These are phyloP conservation scores for Drosophila meridiana DNA, from an alignment of 2,888 invertebrate genomes.

Conservation along the genomic window DNA sequence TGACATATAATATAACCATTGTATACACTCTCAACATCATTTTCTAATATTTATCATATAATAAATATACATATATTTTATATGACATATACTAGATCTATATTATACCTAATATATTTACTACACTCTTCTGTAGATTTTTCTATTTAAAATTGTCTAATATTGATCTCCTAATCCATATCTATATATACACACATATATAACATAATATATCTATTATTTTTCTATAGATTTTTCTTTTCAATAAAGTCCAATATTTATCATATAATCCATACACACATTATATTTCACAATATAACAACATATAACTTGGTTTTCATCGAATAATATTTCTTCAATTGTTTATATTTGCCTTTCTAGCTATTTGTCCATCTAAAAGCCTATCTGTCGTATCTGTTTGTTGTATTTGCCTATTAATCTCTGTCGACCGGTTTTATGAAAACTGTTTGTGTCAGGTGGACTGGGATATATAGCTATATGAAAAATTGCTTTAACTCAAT, in stretches of 20 bases:
- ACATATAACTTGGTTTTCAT: background rate
- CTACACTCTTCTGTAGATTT: too few relatives aligned
- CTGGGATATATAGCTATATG: constrained; percentile 17
- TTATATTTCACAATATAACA: background rate
- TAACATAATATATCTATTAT: too few relatives aligned
- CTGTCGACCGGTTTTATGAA: constrained; percentile 46
- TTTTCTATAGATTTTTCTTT: background rate
- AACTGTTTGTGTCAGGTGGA: constrained; percentile 36
- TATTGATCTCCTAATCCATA: too few relatives aligned
- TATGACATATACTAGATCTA: background rate
- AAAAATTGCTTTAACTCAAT: constrained; percentile 26
- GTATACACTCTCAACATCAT: too few relatives aligned
- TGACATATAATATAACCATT: too few relatives aligned
- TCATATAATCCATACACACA: background rate
- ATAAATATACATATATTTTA: background rate
- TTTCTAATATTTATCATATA: too few relatives aligned
- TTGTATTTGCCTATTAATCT: constrained; percentile 22
- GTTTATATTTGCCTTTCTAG: background rate
- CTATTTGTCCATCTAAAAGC: constrained; percentile 8
- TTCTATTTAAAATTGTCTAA: too few relatives aligned
- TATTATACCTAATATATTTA: too few relatives aligned
- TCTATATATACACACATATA: too few relatives aligned
- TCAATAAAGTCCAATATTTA: background rate
- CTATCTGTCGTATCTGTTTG: constrained; percentile 15
- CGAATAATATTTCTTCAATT: background rate